phyloP scores from a whole-genome alignment of 2,888 invertebrate genomes.

The Anorthoa munda region DNA sequence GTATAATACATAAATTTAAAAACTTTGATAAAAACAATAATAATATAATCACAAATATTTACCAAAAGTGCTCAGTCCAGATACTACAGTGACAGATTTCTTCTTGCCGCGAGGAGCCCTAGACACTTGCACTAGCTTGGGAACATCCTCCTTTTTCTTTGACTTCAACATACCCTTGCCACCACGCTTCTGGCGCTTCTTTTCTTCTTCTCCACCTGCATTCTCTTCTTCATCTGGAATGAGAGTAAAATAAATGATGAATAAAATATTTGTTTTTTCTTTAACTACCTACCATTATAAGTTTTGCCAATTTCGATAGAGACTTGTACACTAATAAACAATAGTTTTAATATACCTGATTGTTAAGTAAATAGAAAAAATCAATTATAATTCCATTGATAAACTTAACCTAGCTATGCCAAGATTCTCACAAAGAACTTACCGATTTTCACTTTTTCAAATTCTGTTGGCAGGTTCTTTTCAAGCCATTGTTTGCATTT shows the following conservation, averaged over 20 bases:
- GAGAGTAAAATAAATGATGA: not conserved
- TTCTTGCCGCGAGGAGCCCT: constrained; percentile 99
- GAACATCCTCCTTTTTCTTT: constrained; percentile 98
- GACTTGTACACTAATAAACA: too few relatives aligned
- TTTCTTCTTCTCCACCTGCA: constrained; percentile 96
- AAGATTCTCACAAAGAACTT: constrained; percentile 67
- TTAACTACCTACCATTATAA: not conserved
- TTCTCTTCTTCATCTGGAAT: constrained; percentile 92
- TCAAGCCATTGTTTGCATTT: constrained; percentile 99
- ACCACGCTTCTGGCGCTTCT: constrained; percentile 98
- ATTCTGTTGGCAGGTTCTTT: constrained; percentile 97
- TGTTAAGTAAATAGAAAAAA: constrained; percentile 1
- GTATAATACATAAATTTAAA: not conserved
- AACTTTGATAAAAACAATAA: not conserved
- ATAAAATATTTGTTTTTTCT: not conserved
- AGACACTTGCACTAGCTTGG: constrained; percentile 96
- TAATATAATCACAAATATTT: constrained; percentile 36
- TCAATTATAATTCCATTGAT: not conserved
- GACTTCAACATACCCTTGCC: constrained; percentile 99
- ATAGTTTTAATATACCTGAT: not conserved
- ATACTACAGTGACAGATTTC: constrained; percentile 99
- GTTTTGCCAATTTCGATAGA: not conserved
- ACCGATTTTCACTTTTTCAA: constrained; percentile 96
- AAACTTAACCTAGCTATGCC: constrained; percentile 63
- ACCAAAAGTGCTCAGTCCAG: constrained; percentile 98